These are phyloP conservation scores for Eriosoma lanigerum DNA, from an alignment of 1,140 invertebrate genomes.

Conservation along the genomic window DNA sequence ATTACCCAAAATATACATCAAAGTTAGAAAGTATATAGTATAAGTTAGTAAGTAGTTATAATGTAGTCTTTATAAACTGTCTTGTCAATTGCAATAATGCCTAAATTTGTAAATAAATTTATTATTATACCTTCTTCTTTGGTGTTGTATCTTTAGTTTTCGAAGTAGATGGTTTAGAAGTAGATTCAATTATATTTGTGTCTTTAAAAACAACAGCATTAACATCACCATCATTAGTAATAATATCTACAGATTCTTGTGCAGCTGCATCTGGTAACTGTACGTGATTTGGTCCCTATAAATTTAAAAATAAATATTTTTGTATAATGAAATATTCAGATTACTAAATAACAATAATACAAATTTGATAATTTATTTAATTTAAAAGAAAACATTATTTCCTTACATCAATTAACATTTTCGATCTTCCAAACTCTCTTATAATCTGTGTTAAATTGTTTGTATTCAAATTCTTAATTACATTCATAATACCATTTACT, in stretches of 20 bases:
- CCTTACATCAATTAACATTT: not conserved
- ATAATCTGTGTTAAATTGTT: not conserved
- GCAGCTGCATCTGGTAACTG: too few relatives aligned
- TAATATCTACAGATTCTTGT: too few relatives aligned
- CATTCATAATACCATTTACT: not conserved
- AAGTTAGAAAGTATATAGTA: too few relatives aligned
- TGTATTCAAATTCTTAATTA: not conserved
- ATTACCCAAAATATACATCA: too few relatives aligned
- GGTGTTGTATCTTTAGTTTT: not conserved
- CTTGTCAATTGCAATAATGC: too few relatives aligned
- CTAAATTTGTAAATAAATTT: too few relatives aligned
- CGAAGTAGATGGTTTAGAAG: not conserved
- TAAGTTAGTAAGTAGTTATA: too few relatives aligned
- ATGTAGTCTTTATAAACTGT: too few relatives aligned
- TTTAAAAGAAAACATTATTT: not conserved
- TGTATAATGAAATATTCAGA: conserved; percentile 11
- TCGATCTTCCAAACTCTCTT: not conserved
- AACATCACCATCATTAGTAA: too few relatives aligned
- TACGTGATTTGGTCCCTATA: too few relatives aligned
- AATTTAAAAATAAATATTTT: not conserved
- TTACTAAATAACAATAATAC: conserved; percentile 9
- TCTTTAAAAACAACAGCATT: too few relatives aligned
- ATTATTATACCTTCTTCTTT: too few relatives aligned
- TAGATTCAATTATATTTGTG: conserved; percentile 6
- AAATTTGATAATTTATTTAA: not conserved